phyloP scores from a whole-genome alignment of 2,797 vertebrate species.

The Buphagus erythrorhynchus region DNA sequence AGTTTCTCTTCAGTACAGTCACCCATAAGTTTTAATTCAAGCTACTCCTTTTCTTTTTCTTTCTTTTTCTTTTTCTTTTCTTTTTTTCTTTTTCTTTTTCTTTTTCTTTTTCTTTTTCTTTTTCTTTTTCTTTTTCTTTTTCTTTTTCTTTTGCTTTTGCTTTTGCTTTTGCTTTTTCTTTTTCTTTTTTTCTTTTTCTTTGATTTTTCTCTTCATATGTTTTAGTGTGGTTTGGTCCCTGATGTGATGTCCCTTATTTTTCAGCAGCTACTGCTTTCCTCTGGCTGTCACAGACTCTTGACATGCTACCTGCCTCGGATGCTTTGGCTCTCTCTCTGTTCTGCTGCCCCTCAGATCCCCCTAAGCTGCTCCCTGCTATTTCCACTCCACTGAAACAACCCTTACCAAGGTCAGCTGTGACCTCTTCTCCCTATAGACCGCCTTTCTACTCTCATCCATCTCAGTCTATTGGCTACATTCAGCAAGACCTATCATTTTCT shows the following conservation, averaged over 20 bases:
- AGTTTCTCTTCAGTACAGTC: not conserved
- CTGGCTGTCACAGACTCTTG: not conserved
- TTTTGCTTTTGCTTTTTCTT: not conserved
- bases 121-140: not conserved
- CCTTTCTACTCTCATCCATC: not conserved
- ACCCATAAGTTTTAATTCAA: not conserved
- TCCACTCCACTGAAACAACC: not conserved
- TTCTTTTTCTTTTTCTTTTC: not conserved
- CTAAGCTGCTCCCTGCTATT: not conserved
- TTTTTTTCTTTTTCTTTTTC: not conserved
- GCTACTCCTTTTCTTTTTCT: not conserved
- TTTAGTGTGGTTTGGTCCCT: rapidly evolving
- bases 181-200: not conserved
- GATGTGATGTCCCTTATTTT: not conserved
- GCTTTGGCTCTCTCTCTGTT: rapidly evolving
- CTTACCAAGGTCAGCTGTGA: not conserved
- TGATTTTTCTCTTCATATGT: not conserved
- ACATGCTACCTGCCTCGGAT: rapidly evolving
- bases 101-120: rapidly evolving
- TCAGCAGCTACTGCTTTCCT: rapidly evolving
- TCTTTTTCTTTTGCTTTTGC: not conserved
- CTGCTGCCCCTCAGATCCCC: not conserved
- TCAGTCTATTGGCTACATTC: not conserved
- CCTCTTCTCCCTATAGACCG: not conserved
- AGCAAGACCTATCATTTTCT: conserved; percentile 1